Evolutionary conservation across 2,113 vertebrate genomes (phyloP), one percentile per base, ranked within the genome.

Genomic region (Limanda limanda): DNA sequence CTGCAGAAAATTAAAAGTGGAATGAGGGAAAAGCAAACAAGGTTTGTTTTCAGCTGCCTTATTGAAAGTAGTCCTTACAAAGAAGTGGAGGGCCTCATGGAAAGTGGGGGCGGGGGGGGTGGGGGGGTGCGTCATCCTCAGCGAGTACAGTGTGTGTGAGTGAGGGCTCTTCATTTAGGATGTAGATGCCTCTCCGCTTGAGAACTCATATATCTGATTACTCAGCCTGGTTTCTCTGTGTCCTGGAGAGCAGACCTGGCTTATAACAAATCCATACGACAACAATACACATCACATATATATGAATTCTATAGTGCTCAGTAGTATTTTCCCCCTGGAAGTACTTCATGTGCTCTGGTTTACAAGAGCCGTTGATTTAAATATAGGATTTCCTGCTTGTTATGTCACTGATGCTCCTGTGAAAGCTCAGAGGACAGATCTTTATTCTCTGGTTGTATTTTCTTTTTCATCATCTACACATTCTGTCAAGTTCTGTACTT

Each of bases 121-220:
- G n/a, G n/a, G 54, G 31, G 25, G 40, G 12, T 58, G 27, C 67
- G 55, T 73, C 27, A 0, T 82, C 52, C 60, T 70, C 52, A 52
- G 31, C 20, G 18, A 64, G 72, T 17, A 27, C 24, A 56, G 4
- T 27, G 12, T 57, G 24, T 69, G 35, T 54, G 15, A 21, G 37
- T 27, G 76, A 86, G 85, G 58, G 78, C 85, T 87, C 85, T 88
- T 92, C 82, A 89, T 90, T 90, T 76, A 67, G 52, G 20, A 84
- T 57, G 54, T 61, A 84, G 71, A 83, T 27, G 17, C 60, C 24
- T 74, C 48, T 77, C 17, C 54, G 61, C 69, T 69, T 27, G 21
- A 80, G 70, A 76, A 52, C 51, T 42, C 40, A 59, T 55, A 73
- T 47, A 83, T 73, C 83, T 92, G 60, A 88, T 90, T 87, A 79